Evolutionary conservation across 1,140 invertebrate genomes (phyloP).

Genomic region (Drosophila erecta): DNA sequence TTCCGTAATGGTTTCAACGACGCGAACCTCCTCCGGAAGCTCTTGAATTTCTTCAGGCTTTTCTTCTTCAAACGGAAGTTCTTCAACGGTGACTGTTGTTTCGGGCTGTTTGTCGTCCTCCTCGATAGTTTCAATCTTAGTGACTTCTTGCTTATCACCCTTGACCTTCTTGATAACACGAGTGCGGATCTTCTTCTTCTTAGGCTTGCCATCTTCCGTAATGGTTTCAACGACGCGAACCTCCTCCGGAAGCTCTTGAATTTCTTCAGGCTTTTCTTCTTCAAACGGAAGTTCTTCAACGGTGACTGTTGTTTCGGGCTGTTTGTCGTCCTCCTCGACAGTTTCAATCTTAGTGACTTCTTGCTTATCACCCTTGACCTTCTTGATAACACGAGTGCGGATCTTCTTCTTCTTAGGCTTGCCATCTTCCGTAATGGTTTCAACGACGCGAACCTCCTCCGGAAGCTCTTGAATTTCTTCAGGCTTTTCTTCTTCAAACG

Average conservation of each 20-base stretch:
- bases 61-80: neutral
- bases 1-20: constrained; percentile 21
- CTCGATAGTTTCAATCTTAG: constrained; percentile 8
- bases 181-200: constrained; percentile 10
- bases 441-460: constrained; percentile 1
- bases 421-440: constrained; percentile 2
- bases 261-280: neutral
- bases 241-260: constrained; percentile 5
- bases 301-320: neutral
- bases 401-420: constrained; percentile 14
- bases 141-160: constrained; percentile 8
- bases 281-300: neutral
- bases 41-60: constrained; percentile 1
- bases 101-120: constrained; percentile 3
- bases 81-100: neutral
- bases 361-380: constrained; percentile 11
- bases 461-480: constrained; percentile 12
- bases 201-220: constrained; percentile 7
- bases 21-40: constrained; percentile 6
- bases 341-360: constrained; percentile 10
- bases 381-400: constrained; percentile 5
- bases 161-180: constrained; percentile 7
- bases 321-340: constrained; percentile 5
- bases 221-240: constrained; percentile 3
- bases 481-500: neutral